phyloP scores from a whole-genome alignment of 2,888 invertebrate genomes.

The Rhamnusium bicolor region DNA sequence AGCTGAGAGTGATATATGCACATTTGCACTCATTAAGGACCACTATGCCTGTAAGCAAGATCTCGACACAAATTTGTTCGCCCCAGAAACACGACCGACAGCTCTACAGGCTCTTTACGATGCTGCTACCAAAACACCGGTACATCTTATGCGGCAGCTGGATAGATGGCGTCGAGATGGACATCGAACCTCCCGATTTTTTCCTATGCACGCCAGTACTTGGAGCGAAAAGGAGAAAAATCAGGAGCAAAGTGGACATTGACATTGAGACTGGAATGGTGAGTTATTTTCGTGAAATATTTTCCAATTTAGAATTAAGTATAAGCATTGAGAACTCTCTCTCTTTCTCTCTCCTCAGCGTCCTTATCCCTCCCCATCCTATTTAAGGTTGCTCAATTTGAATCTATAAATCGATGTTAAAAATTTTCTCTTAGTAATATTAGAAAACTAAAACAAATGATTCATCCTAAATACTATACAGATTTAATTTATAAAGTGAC shows the following conservation, averaged over 20 bases:
- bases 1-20: conserved; percentile 94
- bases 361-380: no score
- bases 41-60: conserved; percentile 83
- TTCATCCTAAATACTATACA: no score
- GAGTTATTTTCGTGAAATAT: no score
- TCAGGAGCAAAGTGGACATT: conserved; percentile 81
- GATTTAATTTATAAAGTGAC: no score
- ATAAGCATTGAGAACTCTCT: no score
- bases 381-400: no score
- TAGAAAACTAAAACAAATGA: no score
- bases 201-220: conserved; percentile 88
- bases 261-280: conserved; percentile 93
- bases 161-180: conserved; percentile 80
- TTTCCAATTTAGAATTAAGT: no score
- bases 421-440: no score
- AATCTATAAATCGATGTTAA: no score
- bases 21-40: conserved; percentile 85
- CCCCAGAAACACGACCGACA: conserved; percentile 81
- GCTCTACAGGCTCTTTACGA: conserved; percentile 84
- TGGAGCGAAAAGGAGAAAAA: conserved; percentile 79
- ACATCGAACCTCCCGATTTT: conserved; percentile 78
- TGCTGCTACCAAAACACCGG: conserved; percentile 79
- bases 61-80: conserved; percentile 83
- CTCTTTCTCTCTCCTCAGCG: no score
- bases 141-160: conserved; percentile 78